Conservation (phyloP, 2,797 vertebrate species). For the Hippoglossus hippoglossus region DNA sequence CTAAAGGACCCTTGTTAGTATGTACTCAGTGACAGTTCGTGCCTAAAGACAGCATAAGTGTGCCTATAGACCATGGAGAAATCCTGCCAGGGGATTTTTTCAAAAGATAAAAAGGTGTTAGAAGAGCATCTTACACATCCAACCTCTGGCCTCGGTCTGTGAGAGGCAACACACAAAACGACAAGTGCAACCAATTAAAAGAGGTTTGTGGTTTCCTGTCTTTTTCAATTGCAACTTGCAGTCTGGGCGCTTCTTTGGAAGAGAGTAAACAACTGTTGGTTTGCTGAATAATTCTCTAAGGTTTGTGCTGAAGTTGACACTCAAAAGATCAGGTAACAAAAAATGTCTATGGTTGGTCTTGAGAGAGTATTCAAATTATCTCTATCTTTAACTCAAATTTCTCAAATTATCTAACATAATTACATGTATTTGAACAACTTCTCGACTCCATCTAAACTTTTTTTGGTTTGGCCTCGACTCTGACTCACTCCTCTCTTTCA, state of each 20-base stretch:
- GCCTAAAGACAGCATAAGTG: too few species aligned
- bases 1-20: too few species aligned
- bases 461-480: not conserved
- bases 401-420: too few species aligned
- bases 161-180: not conserved
- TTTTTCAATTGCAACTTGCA: not conserved
- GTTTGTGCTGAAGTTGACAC: not conserved
- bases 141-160: not conserved
- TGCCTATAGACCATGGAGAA: too few species aligned
- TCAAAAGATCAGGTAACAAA: not conserved
- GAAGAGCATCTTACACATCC: not conserved
- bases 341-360: not conserved
- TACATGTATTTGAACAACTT: not conserved
- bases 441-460: not conserved
- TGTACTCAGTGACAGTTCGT: too few species aligned
- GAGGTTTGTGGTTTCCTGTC: too few species aligned
- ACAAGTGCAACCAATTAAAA: conserved; percentile 23
- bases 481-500: not conserved
- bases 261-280: not conserved
- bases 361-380: not conserved
- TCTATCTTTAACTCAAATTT: too few species aligned
- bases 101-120: too few species aligned
- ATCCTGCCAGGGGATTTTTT: too few species aligned
- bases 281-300: not conserved
- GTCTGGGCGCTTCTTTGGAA: not conserved